Percentiles rank a stretch among this genome's conserved stretches.
phyloP scores from a whole-genome alignment of 2,797 vertebrate genomes.

The Takifugu ocellatus region DNA sequence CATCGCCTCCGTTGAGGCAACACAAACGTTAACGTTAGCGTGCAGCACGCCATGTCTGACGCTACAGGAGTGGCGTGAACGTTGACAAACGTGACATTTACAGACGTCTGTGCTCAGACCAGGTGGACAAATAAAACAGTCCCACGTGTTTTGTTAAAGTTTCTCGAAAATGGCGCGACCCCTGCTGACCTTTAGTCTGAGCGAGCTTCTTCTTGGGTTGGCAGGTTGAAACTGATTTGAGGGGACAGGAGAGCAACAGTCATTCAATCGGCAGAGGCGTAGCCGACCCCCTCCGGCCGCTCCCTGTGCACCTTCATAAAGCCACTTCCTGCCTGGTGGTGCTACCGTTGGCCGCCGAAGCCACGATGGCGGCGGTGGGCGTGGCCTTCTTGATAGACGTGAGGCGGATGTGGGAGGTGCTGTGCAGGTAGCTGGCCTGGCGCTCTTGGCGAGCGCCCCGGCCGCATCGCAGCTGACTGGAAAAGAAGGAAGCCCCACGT shows the following conservation, averaged over 20 bases:
- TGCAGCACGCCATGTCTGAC: background rate
- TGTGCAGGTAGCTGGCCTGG: conserved; percentile 81
- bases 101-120: too few relatives aligned
- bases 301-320: conserved; percentile 52
- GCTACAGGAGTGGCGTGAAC: too few relatives aligned
- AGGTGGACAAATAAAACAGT: background rate
- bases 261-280: too few relatives aligned
- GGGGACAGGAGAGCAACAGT: background rate
- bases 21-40: background rate
- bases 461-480: conserved; percentile 81
- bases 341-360: conserved; percentile 68
- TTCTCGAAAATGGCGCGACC: too few relatives aligned
- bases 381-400: conserved; percentile 87
- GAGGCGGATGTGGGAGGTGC: conserved; percentile 87
- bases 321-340: conserved; percentile 78
- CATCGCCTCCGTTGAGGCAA: background rate
- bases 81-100: too few relatives aligned
- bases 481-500: background rate
- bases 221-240: background rate
- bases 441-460: conserved; percentile 66
- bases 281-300: background rate
- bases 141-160: background rate
- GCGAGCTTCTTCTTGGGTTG: background rate
- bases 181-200: too few relatives aligned
- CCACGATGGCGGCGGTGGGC: conserved; percentile 53